Conservation (phyloP, 2,797 vertebrate species). For the Clamator glandarius region DNA sequence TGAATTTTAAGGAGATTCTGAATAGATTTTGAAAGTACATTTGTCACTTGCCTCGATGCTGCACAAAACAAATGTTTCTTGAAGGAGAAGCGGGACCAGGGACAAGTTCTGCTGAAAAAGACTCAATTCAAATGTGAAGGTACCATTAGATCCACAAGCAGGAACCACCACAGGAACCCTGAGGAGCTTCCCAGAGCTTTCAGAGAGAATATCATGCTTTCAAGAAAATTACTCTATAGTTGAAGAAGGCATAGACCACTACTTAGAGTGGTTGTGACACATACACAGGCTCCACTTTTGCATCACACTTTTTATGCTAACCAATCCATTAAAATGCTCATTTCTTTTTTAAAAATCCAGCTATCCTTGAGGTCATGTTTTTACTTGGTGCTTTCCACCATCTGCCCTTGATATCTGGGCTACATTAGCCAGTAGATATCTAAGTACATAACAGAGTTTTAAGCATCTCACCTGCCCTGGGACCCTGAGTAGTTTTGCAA, state of each 20-base stretch:
- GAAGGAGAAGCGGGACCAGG: background rate
- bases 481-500: background rate
- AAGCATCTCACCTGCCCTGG: background rate
- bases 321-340: background rate
- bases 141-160: background rate
- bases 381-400: background rate
- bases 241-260: background rate
- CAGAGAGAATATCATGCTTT: background rate
- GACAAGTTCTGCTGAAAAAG: background rate
- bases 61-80: slow-evolving; percentile 27
- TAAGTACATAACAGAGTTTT: background rate
- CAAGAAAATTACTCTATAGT: background rate
- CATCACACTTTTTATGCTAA: background rate
- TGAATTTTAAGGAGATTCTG: slow-evolving; percentile 54
- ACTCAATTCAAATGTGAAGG: background rate
- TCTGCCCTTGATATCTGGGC: background rate
- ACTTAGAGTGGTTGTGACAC: background rate
- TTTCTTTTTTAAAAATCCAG: background rate
- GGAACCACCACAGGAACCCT: background rate
- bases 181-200: background rate
- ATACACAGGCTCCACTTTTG: background rate
- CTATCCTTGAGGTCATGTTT: background rate
- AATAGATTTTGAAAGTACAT: slow-evolving; percentile 39
- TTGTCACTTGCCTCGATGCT: slow-evolving; percentile 19
- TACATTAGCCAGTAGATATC: background rate